phyloP scores from a whole-genome alignment of 2,113 vertebrate species.

The Gallinago paraguaiae region DNA sequence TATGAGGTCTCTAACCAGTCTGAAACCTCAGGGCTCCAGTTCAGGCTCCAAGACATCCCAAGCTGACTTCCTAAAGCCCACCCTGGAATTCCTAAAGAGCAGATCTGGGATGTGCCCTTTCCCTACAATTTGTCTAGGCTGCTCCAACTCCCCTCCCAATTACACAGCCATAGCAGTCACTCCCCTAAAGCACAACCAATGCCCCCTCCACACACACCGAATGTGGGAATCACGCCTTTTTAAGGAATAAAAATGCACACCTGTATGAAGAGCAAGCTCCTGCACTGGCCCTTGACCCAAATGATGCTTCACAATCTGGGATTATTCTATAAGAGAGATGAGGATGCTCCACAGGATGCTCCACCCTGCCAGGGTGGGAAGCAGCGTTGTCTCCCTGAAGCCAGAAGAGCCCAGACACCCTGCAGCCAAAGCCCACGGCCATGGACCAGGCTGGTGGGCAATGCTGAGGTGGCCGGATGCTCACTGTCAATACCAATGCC shows the following conservation, averaged over 20 bases:
- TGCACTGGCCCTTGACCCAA: not conserved
- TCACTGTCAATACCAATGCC: not conserved
- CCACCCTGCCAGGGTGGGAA: not conserved
- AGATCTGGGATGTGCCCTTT: not conserved
- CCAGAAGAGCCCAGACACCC: not conserved
- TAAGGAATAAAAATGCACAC: not conserved
- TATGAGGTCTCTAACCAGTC: not conserved
- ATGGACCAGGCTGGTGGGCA: accelerated
- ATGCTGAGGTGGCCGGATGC: accelerated
- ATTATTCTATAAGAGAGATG: not conserved
- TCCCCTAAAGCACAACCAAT: not conserved
- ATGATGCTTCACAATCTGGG: not conserved
- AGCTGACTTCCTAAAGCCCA: not conserved
- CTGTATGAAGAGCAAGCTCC: not conserved
- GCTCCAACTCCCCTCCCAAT: not conserved
- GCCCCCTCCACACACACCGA: accelerated
- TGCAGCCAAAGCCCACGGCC: not conserved
- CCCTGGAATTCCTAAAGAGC: not conserved
- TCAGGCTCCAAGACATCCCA: not conserved
- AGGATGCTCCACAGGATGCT: not conserved
- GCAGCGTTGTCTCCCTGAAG: not conserved
- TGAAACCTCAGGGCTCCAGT: not conserved
- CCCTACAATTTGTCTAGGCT: not conserved
- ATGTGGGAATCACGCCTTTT: not conserved
- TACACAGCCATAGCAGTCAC: not conserved